Base-by-base conservation (phyloP, 2,113 vertebrate genomes). In the Triplophysa dalaica region DNA sequence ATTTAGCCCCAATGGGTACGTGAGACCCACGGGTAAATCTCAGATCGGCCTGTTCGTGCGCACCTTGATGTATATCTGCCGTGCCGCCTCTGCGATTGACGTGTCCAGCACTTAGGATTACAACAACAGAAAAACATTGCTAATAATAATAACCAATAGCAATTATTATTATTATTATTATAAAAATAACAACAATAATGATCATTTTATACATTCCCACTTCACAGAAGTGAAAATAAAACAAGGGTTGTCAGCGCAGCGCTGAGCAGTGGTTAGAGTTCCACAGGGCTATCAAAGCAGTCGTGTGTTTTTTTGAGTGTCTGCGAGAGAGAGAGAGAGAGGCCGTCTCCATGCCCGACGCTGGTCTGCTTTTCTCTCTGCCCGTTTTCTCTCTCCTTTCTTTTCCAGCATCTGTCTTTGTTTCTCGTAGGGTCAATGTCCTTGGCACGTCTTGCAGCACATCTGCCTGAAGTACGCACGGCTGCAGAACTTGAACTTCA, bases 401-500 rank as follows among this genome's bases (percentile, higher is more conserved):
- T 45, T 58, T 77, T 54, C 41, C 73, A 45, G 60, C 41, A 75
- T 75, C 50, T 77, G 21, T n/a, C 60, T 77, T 63, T 75, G 13
- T 14, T 52, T n/a, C 78, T 85, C 82, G 48, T 48, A 24, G 83
- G 90, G 92, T 99, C 96, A 99, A 90, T 97, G 96, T 89, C 97
- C 97, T 94, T 99, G 98, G 93, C 98, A 99, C 83, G 97, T 99
- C 92, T 98, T 99, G 94, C 98, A 99, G 91, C 98, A 99, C 95
- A 99, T 99, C 94, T 99, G 98, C 91, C 98, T 96, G 94, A 99
- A 99, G 94, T 99, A 99, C 26, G 96, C 97, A 81, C 97, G 95
- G 87, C 95, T 99, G 93, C 98, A 99, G 93, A 99, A 99, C 90
- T 98, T 97, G 95, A 99, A 99, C 94, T 99, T 99, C 90, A 98